These are phyloP conservation scores for Trichogramma dendrolimi DNA, from an alignment of 2,888 invertebrate species.

Conservation along the genomic window DNA sequence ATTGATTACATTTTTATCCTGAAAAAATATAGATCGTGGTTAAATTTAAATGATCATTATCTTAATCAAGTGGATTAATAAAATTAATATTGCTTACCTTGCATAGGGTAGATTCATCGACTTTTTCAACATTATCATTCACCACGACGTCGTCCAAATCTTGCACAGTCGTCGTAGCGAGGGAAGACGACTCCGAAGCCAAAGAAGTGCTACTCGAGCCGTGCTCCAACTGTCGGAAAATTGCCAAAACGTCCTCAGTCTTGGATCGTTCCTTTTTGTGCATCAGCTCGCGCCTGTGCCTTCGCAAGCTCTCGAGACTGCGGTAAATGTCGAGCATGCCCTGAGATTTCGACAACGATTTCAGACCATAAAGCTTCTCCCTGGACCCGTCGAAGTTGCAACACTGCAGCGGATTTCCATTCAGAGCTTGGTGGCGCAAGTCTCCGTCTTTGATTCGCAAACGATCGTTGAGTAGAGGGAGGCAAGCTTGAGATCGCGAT, in stretches of 20 bases:
- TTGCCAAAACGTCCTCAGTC: slow-evolving; percentile 43
- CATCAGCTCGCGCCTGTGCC: slow-evolving; percentile 32
- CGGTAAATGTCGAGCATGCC: slow-evolving; percentile 53
- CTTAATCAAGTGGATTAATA: too few relatives aligned
- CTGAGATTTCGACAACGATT: slow-evolving; percentile 54
- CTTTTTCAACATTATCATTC: neutral
- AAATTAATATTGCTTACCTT: neutral
- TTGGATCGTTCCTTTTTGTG: slow-evolving; percentile 42
- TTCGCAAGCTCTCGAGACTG: slow-evolving; percentile 46
- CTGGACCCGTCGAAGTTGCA: slow-evolving; percentile 49
- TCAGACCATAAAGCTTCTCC: slow-evolving; percentile 54
- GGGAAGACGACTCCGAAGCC: slow-evolving; percentile 10
- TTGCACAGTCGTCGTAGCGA: neutral
- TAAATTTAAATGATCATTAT: too few relatives aligned
- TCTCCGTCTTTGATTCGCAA: neutral
- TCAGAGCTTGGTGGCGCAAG: slow-evolving; percentile 24
- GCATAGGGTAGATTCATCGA: neutral
- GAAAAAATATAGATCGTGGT: too few relatives aligned
- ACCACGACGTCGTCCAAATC: neutral
- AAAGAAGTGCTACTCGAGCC: slow-evolving; percentile 24
- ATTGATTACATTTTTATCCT: too few relatives aligned
- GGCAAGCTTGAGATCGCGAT: slow-evolving; percentile 46
- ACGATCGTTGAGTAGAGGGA: slow-evolving; percentile 16
- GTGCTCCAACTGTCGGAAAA: slow-evolving; percentile 37
- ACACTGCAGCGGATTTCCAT: slow-evolving; percentile 32